Evolutionary conservation across 2,888 invertebrate genomes (phyloP), one percentile per base, ranked within the genome.

Genomic region (Apeira syringaria): DNA sequence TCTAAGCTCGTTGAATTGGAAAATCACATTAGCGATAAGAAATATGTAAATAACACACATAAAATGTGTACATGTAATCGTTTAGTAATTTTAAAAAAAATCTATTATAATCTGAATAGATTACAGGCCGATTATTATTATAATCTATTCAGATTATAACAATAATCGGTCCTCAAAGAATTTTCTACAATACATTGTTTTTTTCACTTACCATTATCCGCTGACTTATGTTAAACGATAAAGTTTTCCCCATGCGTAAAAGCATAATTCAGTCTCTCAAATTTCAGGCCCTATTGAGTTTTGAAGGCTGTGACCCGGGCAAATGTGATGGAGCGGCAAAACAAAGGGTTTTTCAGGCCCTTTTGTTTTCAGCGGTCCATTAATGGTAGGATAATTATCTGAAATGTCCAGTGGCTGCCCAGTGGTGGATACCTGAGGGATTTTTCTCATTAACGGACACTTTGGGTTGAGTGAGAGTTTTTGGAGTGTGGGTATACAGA

Each of bases 241-340:
- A 31, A 32, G 29, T 47, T 51, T 56, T 38, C 31, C 15, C 47
- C 36, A 44, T 13, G 50, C 47, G 38, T 47, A 55, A 53, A 51
- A 47, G 38, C 41, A 47, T 47, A 59, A 57, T 56, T 55, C 47
- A 57, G 56, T 57, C 64, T 68, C 72, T 76, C 63, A 66, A 74
- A 80, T 79, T 84, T 81, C 65, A 83, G 71, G 79, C 76, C 71
- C 69, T 79, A 74, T 77, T 85, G 76, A 74, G 75, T 76, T 74
- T 68, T 70, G 60, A 64, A 67, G 63, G 73, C 77, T 80, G 74
- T 79, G 80, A 80, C 78, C 79, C 80, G 70, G 65, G 67, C 70
- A 81, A 83, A 83, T 73, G 80, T 78, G 81, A 57, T 80, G 76
- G 73, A 80, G 81, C 82, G 87, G 88, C 83, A 87, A 80, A 79